phyloP scores from a whole-genome alignment of 2,888 invertebrate species.

The Lasioglossum marginatum region DNA sequence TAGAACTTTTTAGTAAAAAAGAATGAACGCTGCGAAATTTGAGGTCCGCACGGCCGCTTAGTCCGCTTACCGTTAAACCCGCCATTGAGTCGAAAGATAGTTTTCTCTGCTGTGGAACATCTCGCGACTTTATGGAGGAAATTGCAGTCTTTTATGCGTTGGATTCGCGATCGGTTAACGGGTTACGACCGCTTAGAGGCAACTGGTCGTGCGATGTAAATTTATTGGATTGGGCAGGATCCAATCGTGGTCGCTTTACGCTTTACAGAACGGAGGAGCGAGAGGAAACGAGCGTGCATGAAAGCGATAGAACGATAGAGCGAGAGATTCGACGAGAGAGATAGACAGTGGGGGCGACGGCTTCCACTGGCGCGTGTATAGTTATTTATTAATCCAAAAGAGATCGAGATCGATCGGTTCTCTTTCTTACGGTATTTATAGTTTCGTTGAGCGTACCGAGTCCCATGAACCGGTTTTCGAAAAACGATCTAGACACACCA shows the following conservation, averaged over 20 bases:
- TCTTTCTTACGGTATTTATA: conserved; percentile 76
- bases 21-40: too few species aligned
- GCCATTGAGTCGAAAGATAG: neutral
- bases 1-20: too few species aligned
- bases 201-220: conserved; percentile 35
- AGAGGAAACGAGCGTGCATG: neutral
- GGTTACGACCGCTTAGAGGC: neutral
- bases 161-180: neutral
- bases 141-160: neutral
- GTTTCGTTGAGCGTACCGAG: conserved; percentile 48
- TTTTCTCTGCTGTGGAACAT: too few species aligned
- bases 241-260: conserved; percentile 70
- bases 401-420: conserved; percentile 62
- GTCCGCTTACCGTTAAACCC: too few species aligned
- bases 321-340: conserved; percentile 19
- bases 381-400: conserved; percentile 80
- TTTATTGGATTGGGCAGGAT: conserved; percentile 79
- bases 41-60: too few species aligned
- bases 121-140: neutral
- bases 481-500: neutral
- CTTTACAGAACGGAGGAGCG: neutral
- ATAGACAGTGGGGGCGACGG: conserved; percentile 19
- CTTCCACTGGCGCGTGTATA: conserved; percentile 72
- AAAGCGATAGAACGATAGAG: neutral
- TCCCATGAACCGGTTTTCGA: conserved; percentile 26